Conservation (phyloP, 2,797 vertebrate species). For the Podarcis siculus region DNA sequence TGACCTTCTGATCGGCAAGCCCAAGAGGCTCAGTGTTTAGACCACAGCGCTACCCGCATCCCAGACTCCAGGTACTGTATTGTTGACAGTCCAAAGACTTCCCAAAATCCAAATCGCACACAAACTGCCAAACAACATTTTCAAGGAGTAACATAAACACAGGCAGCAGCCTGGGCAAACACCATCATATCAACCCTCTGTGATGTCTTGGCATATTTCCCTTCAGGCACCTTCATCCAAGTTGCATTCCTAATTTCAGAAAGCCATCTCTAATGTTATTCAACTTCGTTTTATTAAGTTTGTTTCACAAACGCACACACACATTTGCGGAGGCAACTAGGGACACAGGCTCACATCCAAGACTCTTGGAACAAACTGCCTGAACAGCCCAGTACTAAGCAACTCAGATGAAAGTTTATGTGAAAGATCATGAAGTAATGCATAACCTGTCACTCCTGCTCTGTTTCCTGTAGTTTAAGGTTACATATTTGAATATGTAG, state of each 20-base stretch:
- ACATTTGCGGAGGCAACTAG: slow-evolving; percentile 58
- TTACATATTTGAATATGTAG: background rate
- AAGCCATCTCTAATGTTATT: slow-evolving; percentile 66
- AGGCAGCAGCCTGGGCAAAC: slow-evolving; percentile 44
- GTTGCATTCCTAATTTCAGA: slow-evolving; percentile 47
- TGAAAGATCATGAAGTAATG: background rate
- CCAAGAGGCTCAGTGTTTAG: too few relatives aligned
- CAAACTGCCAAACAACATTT: background rate
- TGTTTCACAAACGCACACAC: slow-evolving; percentile 61
- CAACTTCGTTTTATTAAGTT: slow-evolving; percentile 51
- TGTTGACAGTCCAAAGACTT: background rate
- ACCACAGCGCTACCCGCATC: too few relatives aligned
- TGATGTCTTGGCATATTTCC: slow-evolving; percentile 40
- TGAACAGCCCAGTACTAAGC: background rate
- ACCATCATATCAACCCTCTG: slow-evolving; percentile 43
- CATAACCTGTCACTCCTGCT: background rate
- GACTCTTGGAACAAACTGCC: slow-evolving; percentile 28
- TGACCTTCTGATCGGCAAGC: too few relatives aligned
- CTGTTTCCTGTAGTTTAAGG: background rate
- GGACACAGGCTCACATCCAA: slow-evolving; percentile 56
- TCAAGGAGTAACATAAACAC: background rate
- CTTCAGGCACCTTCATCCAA: slow-evolving; percentile 56
- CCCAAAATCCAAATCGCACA: background rate
- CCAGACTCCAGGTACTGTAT: background rate
- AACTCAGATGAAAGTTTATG: background rate